Conservation (phyloP, 2,113 vertebrate species). For the Myotis lucifugus region DNA sequence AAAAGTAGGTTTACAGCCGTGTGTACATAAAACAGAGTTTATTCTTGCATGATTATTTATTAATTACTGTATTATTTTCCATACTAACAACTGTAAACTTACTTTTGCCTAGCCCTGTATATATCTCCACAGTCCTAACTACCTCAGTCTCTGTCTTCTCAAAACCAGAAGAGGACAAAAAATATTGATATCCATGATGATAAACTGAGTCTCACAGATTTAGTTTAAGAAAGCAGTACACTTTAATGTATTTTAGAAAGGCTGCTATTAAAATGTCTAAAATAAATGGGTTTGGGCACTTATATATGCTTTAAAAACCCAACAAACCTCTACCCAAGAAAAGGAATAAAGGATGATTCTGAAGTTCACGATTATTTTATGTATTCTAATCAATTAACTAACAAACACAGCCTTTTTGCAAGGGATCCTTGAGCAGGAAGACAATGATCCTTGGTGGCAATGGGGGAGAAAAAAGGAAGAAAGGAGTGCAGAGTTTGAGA, state of each 20-base stretch:
- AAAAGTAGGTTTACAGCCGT: not conserved
- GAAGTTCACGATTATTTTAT: not conserved
- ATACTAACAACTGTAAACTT: not conserved
- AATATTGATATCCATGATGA: not conserved
- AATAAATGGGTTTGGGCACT: not conserved
- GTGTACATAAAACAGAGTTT: not conserved
- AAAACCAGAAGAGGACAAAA: not conserved
- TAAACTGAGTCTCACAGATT: not conserved
- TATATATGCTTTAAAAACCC: not conserved
- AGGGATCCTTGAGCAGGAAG: conserved; percentile 4
- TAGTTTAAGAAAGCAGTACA: conserved; percentile 4
- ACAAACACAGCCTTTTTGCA: not conserved
- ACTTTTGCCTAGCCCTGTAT: not conserved
- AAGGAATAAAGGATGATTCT: not conserved
- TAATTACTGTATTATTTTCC: not conserved
- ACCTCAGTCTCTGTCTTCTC: not conserved
- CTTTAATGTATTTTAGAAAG: conserved; percentile 36
- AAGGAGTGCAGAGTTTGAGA: not conserved
- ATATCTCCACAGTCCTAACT: not conserved
- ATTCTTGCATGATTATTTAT: not conserved
- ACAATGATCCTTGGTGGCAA: not conserved
- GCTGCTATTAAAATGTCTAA: not conserved
- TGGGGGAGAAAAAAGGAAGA: not conserved
- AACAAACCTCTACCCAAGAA: not conserved
- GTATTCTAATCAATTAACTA: not conserved